Evolutionary conservation across 2,797 vertebrate genomes (phyloP).

Genomic region (Anniella stebbinsi): DNA sequence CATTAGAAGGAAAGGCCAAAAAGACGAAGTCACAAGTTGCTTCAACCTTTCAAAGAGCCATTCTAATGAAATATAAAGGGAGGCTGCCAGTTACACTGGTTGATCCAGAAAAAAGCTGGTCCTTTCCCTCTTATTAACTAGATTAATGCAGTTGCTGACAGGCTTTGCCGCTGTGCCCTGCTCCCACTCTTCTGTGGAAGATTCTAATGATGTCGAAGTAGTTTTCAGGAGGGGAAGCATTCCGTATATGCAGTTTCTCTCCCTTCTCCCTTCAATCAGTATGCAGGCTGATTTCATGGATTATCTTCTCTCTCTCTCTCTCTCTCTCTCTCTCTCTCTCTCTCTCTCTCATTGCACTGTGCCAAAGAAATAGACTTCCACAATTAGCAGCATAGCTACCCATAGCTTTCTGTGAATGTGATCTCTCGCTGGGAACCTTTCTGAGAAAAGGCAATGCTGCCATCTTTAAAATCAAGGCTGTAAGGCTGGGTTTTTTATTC

Average conservation of each 20-base stretch:
- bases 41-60: constrained; percentile 62
- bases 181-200: constrained; percentile 39
- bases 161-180: constrained; percentile 43
- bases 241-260: constrained; percentile 53
- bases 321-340: constrained; percentile 29
- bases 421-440: constrained; percentile 51
- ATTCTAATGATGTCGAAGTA: constrained; percentile 47
- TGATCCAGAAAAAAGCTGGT: constrained; percentile 56
- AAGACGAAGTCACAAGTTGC: constrained; percentile 38
- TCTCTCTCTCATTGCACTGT: neutral
- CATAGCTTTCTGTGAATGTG: constrained; percentile 51
- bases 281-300: constrained; percentile 64
- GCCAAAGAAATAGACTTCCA: constrained; percentile 47
- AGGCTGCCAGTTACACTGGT: constrained; percentile 15
- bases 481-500: neutral
- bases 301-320: constrained; percentile 57
- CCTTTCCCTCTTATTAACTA: constrained; percentile 68
- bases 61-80: constrained; percentile 39
- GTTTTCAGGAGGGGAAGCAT: constrained; percentile 33
- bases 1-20: constrained; percentile 13
- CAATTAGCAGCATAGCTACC: constrained; percentile 47
- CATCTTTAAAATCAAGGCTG: neutral
- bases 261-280: constrained; percentile 48
- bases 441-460: neutral
- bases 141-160: constrained; percentile 62